Evolutionary conservation across 2,888 invertebrate genomes (phyloP), one percentile per base, ranked within the genome.

Genomic region (Sinopyrophorus schimmeli): DNA sequence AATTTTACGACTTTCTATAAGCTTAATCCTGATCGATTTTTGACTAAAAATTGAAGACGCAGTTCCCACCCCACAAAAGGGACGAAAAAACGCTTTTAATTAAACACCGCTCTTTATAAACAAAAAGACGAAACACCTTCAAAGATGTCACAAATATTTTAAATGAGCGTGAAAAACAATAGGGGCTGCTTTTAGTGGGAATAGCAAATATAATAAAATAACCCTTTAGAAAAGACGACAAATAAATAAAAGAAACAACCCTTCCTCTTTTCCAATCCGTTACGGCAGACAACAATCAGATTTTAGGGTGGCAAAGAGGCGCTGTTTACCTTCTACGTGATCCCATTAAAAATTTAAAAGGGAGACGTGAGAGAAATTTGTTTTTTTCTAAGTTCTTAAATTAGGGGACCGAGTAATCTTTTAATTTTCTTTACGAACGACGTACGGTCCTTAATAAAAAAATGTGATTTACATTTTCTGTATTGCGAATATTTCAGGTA

Each of bases 271-370:
- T 6, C 34, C 10, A 4, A 9, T 26, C 23, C 21, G 20, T 24
- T 26, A 43, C 35, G 27, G 40, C 30, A 47, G 47, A 47, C 47
- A 40, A 47, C 39, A 40, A 47, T 47, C 40, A 24, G 17, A 11
- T 41, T 37, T 16, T 9, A 35, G 42, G 42, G 32, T 10, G 26
- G 20, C 14, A 14, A n/a, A n/a, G n/a, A n/a, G n/a, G n/a, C n/a
- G n/a, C n/a, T n/a, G n/a, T n/a, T n/a, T n/a, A n/a, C n/a, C 12
- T 17, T 7, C 37, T 35, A 48, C 48, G 48, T 48, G 48, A 48
- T 18, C 24, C 39, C 26, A 42, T 48, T 48, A 48, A 42, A 48
- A 42, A 37, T 42, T 37, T 48, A 42, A 48, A 42, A 16, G 28
- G 28, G 41, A n/a, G 17, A 35, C 47, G 47, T 47, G 47, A 47